Percentiles rank a stretch among this genome's conserved stretches.
Evolutionary conservation across 1,140 invertebrate species (phyloP).

Genomic region (Sycophaga agraensis): DNA sequence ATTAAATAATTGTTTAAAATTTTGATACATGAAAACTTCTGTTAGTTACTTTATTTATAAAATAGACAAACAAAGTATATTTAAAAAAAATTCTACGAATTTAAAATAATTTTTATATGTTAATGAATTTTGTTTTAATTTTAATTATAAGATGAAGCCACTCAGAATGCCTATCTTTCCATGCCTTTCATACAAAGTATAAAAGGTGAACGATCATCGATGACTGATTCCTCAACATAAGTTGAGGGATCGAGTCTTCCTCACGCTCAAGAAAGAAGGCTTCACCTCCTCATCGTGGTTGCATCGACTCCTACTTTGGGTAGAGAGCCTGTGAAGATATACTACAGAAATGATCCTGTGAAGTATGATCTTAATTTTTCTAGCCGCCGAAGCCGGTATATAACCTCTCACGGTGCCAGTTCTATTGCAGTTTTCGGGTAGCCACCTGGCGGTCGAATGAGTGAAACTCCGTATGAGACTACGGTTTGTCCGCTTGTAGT

Average conservation of each 20-base stretch:
- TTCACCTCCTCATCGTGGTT: constrained; percentile 58
- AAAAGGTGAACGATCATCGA: constrained; percentile 58
- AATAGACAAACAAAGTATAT: too few relatives aligned
- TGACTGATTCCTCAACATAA: constrained; percentile 35
- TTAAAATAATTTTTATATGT: too few relatives aligned
- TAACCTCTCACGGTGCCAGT: not conserved
- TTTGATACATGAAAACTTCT: too few relatives aligned
- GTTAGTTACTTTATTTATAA: too few relatives aligned
- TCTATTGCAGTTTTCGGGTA: not conserved
- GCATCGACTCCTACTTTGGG: constrained; percentile 47
- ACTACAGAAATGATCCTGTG: constrained; percentile 63
- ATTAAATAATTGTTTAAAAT: too few relatives aligned
- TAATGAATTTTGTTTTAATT: not conserved
- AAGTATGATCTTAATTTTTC: constrained; percentile 56
- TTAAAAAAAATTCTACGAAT: too few relatives aligned
- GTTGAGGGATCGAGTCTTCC: constrained; percentile 38
- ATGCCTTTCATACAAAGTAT: constrained; percentile 35
- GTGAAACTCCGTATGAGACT: too few relatives aligned
- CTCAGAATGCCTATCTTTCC: constrained; percentile 54
- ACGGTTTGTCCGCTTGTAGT: too few relatives aligned
- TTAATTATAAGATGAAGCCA: constrained; percentile 38
- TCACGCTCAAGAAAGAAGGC: constrained; percentile 57
- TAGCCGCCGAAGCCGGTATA: not conserved
- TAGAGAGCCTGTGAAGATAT: constrained; percentile 51
- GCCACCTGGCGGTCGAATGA: not conserved